Conservation (phyloP, 2,888 invertebrate genomes). For the Hyposoter didymator region DNA sequence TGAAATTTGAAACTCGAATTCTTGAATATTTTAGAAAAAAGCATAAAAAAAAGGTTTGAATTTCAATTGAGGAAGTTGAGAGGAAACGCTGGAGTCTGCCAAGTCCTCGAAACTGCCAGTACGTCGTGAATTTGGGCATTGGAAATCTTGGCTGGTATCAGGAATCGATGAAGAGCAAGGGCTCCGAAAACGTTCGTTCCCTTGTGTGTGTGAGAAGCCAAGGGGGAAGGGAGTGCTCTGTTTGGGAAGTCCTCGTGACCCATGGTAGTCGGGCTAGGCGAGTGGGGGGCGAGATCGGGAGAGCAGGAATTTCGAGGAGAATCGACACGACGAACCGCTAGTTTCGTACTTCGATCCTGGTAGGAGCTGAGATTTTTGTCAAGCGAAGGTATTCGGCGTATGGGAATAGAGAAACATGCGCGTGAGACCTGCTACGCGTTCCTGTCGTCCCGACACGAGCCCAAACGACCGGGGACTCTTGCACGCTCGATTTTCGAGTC, state of each 20-base stretch:
- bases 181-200: neutral
- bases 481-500: neutral
- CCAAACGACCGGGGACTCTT: neutral
- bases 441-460: neutral
- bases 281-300: neutral
- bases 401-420: neutral
- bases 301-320: neutral
- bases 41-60: too few relatives aligned
- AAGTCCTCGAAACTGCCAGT: neutral
- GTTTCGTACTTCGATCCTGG: neutral
- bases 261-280: neutral
- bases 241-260: neutral
- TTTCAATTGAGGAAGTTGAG: too few relatives aligned
- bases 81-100: neutral
- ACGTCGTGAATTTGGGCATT: conserved; percentile 13
- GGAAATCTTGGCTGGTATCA: conserved; percentile 9
- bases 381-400: neutral
- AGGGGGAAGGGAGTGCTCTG: neutral
- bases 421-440: neutral
- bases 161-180: neutral
- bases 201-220: neutral
- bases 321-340: neutral
- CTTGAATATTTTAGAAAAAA: too few relatives aligned
- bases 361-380: neutral
- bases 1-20: too few relatives aligned